Evolutionary conservation across 2,888 invertebrate genomes (phyloP).

Genomic region (Lottia gigantea): DNA sequence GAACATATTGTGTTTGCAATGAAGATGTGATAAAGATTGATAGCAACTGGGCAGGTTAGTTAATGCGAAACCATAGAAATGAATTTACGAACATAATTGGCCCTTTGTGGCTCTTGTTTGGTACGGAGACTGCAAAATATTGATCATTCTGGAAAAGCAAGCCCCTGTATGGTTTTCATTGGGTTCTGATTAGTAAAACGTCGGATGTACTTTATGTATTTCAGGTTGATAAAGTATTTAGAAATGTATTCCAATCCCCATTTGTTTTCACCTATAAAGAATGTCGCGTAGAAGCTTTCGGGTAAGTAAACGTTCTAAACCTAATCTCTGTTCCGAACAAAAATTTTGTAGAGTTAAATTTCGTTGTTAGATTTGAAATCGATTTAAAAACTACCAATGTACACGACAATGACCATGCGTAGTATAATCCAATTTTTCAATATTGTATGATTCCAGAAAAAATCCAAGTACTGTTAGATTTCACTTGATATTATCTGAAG

Average conservation of each 20-base stretch:
- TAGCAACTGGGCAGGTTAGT: no score
- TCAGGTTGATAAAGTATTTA: neutral
- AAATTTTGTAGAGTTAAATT: neutral
- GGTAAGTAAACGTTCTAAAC: slow-evolving; percentile 12
- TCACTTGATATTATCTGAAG: slow-evolving; percentile 16
- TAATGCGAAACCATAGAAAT: no score
- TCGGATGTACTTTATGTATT: neutral
- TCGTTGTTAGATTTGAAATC: neutral
- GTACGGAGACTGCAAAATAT: no score
- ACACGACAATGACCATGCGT: no score
- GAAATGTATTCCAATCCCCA: neutral
- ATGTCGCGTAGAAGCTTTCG: slow-evolving; percentile 16
- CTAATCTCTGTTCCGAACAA: neutral
- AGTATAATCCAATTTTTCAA: no score
- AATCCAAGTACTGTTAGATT: slow-evolving; percentile 18
- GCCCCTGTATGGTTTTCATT: no score
- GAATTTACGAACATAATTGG: no score
- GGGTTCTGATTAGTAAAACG: no score
- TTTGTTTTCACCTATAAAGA: slow-evolving; percentile 9
- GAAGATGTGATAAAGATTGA: no score
- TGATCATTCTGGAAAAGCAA: no score
- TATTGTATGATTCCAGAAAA: neutral
- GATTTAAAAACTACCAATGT: neutral
- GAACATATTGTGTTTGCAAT: no score
- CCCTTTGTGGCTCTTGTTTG: no score